Evolutionary conservation across 2,888 invertebrate genomes (phyloP).

Genomic region (Germaria angustata): DNA sequence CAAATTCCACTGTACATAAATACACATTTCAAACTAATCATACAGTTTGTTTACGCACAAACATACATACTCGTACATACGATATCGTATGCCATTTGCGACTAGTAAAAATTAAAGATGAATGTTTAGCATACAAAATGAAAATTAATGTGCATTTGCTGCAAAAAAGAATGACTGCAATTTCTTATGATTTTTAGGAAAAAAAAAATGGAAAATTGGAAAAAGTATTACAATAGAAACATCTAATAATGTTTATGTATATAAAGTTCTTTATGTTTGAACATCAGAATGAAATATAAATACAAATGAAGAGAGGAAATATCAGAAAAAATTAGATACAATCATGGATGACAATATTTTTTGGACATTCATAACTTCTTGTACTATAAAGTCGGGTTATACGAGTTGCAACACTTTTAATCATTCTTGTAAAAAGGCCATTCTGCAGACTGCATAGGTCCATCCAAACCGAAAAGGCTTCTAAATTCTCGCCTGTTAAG

Average conservation of each 20-base stretch:
- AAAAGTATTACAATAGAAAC: neutral
- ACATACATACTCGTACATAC: no score
- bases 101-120: conserved; percentile 11
- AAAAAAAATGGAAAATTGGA: no score
- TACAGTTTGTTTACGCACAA: neutral
- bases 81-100: conserved; percentile 20
- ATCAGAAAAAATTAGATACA: neutral
- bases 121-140: conserved; percentile 58
- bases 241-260: neutral
- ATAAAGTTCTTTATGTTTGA: neutral
- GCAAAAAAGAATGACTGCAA: conserved; percentile 17
- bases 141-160: conserved; percentile 44
- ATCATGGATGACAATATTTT: neutral
- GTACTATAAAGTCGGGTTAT: no score
- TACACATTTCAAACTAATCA: neutral
- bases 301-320: neutral
- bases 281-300: neutral
- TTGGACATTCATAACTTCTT: neutral
- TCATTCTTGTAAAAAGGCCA: no score
- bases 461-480: no score
- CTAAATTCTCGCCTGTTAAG: no score
- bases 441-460: no score
- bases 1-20: conserved; percentile 38
- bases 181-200: conserved; percentile 24
- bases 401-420: no score